Percentiles rank a stretch among this genome's conserved stretches.
phyloP scores from a whole-genome alignment of 2,113 vertebrate species.

The Steatornis caripensis region DNA sequence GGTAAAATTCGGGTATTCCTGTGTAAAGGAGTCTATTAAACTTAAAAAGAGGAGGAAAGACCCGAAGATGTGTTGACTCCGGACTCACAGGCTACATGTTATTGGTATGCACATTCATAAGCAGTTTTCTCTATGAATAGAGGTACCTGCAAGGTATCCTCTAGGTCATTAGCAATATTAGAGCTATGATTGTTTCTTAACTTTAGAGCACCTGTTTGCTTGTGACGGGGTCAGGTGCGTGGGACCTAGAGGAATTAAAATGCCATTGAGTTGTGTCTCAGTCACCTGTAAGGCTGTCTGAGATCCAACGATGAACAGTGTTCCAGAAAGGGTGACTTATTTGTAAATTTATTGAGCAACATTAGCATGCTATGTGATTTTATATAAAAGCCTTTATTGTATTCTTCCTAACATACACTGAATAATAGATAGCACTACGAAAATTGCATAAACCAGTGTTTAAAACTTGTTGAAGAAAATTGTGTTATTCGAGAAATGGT shows the following conservation, averaged over 20 bases:
- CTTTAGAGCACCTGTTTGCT: background rate
- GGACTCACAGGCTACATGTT: background rate
- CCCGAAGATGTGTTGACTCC: background rate
- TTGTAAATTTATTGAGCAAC: background rate
- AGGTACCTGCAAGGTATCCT: background rate
- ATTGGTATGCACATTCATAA: background rate
- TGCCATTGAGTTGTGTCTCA: background rate
- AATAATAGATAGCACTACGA: background rate
- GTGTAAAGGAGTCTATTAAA: background rate
- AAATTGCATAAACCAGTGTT: background rate
- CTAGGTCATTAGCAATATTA: background rate
- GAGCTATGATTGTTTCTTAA: background rate
- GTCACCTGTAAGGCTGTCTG: background rate
- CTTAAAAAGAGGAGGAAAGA: background rate
- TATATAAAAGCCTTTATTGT: background rate
- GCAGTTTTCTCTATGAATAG: background rate
- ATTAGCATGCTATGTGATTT: background rate
- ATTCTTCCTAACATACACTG: background rate
- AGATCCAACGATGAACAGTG: background rate
- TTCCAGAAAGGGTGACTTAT: background rate
- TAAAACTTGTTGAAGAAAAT: background rate
- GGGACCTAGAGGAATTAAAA: background rate
- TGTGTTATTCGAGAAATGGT: background rate
- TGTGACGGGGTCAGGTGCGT: background rate
- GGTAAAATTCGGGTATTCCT: background rate